Evolutionary conservation across 2,113 vertebrate species (phyloP).

Genomic region (Dinomys branickii): DNA sequence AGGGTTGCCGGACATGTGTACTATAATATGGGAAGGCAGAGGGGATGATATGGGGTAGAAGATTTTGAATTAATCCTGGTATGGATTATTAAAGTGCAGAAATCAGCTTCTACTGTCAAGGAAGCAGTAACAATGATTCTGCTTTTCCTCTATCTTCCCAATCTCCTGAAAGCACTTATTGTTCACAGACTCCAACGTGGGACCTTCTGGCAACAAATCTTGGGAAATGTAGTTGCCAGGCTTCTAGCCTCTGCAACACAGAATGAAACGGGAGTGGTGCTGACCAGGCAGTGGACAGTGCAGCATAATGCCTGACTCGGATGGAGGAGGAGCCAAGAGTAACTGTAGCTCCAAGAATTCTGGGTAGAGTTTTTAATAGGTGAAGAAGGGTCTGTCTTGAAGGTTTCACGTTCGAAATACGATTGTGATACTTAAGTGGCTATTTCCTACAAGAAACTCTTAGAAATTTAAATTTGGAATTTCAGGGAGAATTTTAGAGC

Average conservation of each 20-base stretch:
- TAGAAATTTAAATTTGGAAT: constrained; percentile 26
- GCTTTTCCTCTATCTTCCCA: background rate
- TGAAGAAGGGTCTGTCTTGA: background rate
- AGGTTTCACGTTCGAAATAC: background rate
- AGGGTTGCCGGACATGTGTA: background rate
- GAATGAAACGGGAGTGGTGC: background rate
- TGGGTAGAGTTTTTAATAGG: background rate
- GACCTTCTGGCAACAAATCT: background rate
- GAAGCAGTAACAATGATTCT: background rate
- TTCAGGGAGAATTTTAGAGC: background rate
- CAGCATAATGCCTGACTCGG: background rate
- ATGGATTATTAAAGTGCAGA: background rate
- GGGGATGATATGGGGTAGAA: background rate
- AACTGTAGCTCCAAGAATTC: background rate
- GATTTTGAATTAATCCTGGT: background rate
- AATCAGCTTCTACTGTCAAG: background rate
- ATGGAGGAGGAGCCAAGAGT: background rate
- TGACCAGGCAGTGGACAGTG: background rate
- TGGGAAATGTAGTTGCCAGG: background rate
- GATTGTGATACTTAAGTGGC: background rate
- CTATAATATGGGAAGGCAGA: background rate
- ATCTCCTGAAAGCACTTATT: background rate
- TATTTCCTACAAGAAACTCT: background rate
- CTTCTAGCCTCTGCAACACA: background rate
- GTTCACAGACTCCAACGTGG: background rate